phyloP scores from a whole-genome alignment of 2,888 invertebrate genomes.

The Aporophyla nigra region DNA sequence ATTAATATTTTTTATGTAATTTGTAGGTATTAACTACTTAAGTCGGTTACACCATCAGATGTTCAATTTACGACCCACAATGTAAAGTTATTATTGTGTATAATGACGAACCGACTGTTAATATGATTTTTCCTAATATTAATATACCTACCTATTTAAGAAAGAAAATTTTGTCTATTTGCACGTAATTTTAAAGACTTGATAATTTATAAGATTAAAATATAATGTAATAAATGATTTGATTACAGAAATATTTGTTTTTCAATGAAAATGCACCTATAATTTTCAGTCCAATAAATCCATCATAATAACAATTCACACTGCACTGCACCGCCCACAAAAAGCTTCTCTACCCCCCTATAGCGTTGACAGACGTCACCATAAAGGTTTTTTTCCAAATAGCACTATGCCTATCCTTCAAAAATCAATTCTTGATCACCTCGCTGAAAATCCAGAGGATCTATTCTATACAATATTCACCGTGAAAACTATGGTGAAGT shows the following conservation, averaged over 20 bases:
- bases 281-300: neutral
- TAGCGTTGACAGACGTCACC: neutral
- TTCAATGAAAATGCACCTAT: neutral
- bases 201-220: slow-evolving; percentile 74
- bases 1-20: slow-evolving; percentile 40
- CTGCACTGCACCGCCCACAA: neutral
- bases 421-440: neutral
- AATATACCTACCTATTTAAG: slow-evolving; percentile 34
- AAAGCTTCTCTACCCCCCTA: neutral
- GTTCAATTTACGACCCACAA: slow-evolving; percentile 47
- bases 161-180: slow-evolving; percentile 68
- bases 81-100: slow-evolving; percentile 35
- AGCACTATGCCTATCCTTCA: neutral
- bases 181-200: slow-evolving; percentile 85
- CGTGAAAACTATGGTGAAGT: no score
- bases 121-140: slow-evolving; percentile 54
- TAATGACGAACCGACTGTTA: slow-evolving; percentile 40
- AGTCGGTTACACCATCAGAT: slow-evolving; percentile 37
- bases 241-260: slow-evolving; percentile 57
- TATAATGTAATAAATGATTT: slow-evolving; percentile 71
- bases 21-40: slow-evolving; percentile 41
- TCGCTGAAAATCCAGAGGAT: neutral
- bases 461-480: no score
- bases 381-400: neutral
- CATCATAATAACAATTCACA: neutral